Evolutionary conservation across 2,113 vertebrate species (phyloP), one percentile per base, ranked within the genome.

Genomic region (Salvator merianae): DNA sequence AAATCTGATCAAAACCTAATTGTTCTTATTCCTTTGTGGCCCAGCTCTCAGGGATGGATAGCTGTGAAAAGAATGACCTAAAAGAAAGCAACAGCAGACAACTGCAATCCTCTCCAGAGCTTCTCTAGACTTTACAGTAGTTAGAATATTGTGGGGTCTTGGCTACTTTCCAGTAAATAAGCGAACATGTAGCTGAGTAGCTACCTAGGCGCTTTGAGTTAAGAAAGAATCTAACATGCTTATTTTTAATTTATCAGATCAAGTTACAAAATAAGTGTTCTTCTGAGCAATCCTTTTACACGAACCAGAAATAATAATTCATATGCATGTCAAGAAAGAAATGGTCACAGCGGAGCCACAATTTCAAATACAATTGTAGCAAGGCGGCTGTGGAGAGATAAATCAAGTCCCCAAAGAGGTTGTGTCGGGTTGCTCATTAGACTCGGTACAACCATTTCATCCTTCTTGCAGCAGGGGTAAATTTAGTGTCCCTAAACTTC

Each of bases 291-390:
- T 78, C 20, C 1, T 50, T 83, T 82, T 66, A 70, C 75, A 82
- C 26, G n/a, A 71, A 78, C 32, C 68, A 66, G 68, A n/a, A 73
- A 53, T 73, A 71, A 87, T 87, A 66, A 87, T 66, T 83, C 75
- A 82, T 71, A 36, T 32, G 32, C 81, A 28, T 34, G 69, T 83
- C 75, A 66, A 78, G 80, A 66, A 87, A 65, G 75, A 82, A 83
- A 87, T 28, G 32, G 85, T 7, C 81, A 79, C 75, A 26, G 66
- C 73, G 74, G 68, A 83, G 66, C 34, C 28, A 77, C 55, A 78
- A 73, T 73, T 87, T 68, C 81, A 73, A 83, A 78, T 65, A 83
- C 68, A 78, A 87, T 78, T 83, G 68, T 65, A 87, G 65, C 74
- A 73, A 53, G 75, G 76, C 55, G 63, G 55, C 55, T 38, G 65